phyloP scores from a whole-genome alignment of 2,113 vertebrate species.

The Acrocephalus kingi region DNA sequence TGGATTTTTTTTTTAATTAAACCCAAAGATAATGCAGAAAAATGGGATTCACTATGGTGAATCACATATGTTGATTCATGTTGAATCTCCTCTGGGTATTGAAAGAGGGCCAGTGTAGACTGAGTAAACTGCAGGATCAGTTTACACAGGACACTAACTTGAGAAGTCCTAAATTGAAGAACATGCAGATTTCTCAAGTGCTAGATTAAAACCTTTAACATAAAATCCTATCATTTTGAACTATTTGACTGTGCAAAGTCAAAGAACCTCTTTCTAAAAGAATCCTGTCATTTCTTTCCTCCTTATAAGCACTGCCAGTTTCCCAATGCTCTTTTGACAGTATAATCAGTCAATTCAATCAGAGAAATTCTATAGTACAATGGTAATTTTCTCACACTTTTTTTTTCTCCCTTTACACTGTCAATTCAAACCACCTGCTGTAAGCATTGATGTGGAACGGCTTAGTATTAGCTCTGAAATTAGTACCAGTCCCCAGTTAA shows the following conservation, averaged over 20 bases:
- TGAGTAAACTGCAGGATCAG: background rate
- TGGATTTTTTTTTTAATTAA: background rate
- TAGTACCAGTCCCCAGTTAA: constrained; percentile 93
- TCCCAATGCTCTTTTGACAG: constrained; percentile 75
- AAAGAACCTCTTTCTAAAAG: constrained; percentile 61
- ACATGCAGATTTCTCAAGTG: constrained; percentile 28
- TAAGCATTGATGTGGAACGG: constrained; percentile 87
- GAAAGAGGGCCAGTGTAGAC: background rate
- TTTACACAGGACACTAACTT: background rate
- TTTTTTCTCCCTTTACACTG: constrained; percentile 74
- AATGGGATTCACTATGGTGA: background rate
- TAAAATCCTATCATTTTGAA: constrained; percentile 65
- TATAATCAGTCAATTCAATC: constrained; percentile 88
- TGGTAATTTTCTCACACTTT: constrained; percentile 82
- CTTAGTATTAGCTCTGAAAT: constrained; percentile 97
- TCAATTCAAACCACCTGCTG: constrained; percentile 86
- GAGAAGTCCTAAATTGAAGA: constrained; percentile 44
- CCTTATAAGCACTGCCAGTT: constrained; percentile 63
- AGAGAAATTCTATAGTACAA: constrained; percentile 86
- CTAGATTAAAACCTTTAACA: constrained; percentile 62
- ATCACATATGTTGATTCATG: background rate
- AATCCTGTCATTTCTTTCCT: constrained; percentile 67
- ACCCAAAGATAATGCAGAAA: background rate
- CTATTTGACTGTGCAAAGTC: constrained; percentile 64
- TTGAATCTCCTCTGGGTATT: background rate